These are phyloP conservation scores for Caenorhabditis japonica DNA, from an alignment of 2,888 invertebrate species.

Conservation along the genomic window DNA sequence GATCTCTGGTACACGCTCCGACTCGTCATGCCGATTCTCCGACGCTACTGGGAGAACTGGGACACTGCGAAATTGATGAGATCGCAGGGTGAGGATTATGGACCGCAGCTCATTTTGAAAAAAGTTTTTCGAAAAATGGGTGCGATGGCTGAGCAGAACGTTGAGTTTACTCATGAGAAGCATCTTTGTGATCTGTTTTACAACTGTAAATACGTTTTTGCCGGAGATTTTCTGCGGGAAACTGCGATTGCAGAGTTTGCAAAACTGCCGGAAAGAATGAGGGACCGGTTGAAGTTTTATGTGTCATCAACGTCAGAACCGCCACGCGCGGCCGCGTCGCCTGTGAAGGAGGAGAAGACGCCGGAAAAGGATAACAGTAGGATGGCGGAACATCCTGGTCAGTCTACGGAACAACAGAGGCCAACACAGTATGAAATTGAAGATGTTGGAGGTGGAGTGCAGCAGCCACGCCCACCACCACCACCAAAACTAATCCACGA, in stretches of 20 bases:
- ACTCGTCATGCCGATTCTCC: constrained; percentile 48
- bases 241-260: constrained; percentile 48
- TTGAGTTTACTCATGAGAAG: constrained; percentile 45
- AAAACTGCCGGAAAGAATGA: constrained; percentile 49
- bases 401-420: constrained; percentile 11
- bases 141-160: constrained; percentile 37
- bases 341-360: constrained; percentile 3
- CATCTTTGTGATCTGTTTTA: constrained; percentile 77
- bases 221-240: constrained; percentile 78
- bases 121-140: constrained; percentile 42
- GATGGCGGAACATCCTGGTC: too few species aligned
- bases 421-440: constrained; percentile 13
- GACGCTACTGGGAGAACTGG: constrained; percentile 37
- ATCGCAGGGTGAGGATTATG: constrained; percentile 12
- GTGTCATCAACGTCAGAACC: constrained; percentile 32
- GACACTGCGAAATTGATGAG: constrained; percentile 29
- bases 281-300: constrained; percentile 53
- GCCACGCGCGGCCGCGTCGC: not conserved
- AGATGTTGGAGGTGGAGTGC: too few species aligned
- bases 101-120: constrained; percentile 22
- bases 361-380: constrained; percentile 18
- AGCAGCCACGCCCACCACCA: constrained; percentile 5
- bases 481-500: not conserved
- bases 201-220: constrained; percentile 80
- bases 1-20: constrained; percentile 57